These are phyloP conservation scores for Lordiphosa stackelbergi DNA, from an alignment of 1,140 invertebrate species.

Conservation along the genomic window DNA sequence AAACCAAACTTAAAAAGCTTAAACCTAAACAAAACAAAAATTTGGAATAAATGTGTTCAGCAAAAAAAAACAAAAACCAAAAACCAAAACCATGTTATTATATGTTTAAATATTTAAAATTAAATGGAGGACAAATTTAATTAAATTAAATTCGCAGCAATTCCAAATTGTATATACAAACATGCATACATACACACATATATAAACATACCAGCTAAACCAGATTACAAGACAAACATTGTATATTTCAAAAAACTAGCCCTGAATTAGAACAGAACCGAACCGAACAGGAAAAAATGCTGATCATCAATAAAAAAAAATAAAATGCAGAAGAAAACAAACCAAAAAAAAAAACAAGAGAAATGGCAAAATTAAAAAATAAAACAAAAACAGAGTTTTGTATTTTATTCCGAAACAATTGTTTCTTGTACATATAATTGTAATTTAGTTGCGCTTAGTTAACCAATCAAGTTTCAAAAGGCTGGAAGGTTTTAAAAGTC, in stretches of 20 bases:
- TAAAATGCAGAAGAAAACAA: slow-evolving; percentile 18
- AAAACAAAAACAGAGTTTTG: too few relatives aligned
- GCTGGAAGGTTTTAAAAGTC: too few relatives aligned
- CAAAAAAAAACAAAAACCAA: slow-evolving; percentile 19
- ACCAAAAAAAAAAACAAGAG: neutral
- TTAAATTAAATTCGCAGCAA: slow-evolving; percentile 52
- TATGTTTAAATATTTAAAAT: slow-evolving; percentile 68
- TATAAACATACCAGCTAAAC: slow-evolving; percentile 9
- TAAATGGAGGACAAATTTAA: slow-evolving; percentile 34
- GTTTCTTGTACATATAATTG: too few relatives aligned
- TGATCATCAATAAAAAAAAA: slow-evolving; percentile 19
- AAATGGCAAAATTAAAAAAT: too few relatives aligned
- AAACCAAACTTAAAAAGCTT: slow-evolving; percentile 26
- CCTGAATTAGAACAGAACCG: too few relatives aligned
- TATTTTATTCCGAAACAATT: too few relatives aligned
- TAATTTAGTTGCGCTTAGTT: too few relatives aligned
- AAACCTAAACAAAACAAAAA: slow-evolving; percentile 42
- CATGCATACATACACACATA: slow-evolving; percentile 30
- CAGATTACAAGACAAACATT: slow-evolving; percentile 27
- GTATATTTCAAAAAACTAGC: slow-evolving; percentile 21
- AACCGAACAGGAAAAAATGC: neutral
- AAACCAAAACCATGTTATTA: slow-evolving; percentile 63
- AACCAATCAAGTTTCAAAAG: too few relatives aligned
- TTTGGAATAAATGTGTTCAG: slow-evolving; percentile 77
- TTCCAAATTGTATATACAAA: slow-evolving; percentile 61